Base-by-base conservation (phyloP, 2,888 invertebrate genomes). In the Polydrusus pterygomalis region DNA sequence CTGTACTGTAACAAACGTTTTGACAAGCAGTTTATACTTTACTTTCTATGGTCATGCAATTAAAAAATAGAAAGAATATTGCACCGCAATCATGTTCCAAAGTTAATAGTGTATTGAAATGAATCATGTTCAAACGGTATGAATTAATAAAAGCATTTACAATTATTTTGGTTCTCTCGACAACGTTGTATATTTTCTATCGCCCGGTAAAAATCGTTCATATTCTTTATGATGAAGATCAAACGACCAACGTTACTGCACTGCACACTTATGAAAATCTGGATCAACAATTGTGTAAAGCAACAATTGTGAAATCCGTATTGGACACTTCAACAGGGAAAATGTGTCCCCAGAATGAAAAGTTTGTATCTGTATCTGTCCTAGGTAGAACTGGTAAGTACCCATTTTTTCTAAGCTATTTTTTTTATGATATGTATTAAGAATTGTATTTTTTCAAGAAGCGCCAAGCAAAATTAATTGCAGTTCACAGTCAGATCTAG, bases 371-470 rank as follows among this genome's bases (percentile, higher is more conserved):
- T 5, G 7, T 54, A 25, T 20, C 20, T 5, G 13, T 10, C 11
- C 5, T n/a, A 11, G 70, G 62, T 25, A 45, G 63, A 34, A 70
- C 34, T 18, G 70, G 70, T 70, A 70, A 70, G 62, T 18, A 47
- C 2, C 30, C n/a, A n/a, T n/a, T n/a, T n/a, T n/a, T n/a, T n/a
- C n/a, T n/a, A n/a, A n/a, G n/a, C n/a, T n/a, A n/a, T n/a, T n/a
- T n/a, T n/a, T n/a, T n/a, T n/a, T n/a, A n/a, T n/a, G n/a, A n/a
- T n/a, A n/a, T n/a, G n/a, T n/a, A n/a, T n/a, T n/a, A n/a, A n/a
- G n/a, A n/a, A n/a, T n/a, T n/a, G n/a, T n/a, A n/a, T n/a, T n/a
- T n/a, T n/a, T n/a, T n/a, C n/a, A n/a, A n/a, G n/a, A n/a, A n/a
- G n/a, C n/a, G n/a, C n/a, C n/a, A n/a, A n/a, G n/a, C n/a, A n/a